Base-by-base conservation (phyloP, 2,888 invertebrate species). In the Agonopterix alstromeriana region DNA sequence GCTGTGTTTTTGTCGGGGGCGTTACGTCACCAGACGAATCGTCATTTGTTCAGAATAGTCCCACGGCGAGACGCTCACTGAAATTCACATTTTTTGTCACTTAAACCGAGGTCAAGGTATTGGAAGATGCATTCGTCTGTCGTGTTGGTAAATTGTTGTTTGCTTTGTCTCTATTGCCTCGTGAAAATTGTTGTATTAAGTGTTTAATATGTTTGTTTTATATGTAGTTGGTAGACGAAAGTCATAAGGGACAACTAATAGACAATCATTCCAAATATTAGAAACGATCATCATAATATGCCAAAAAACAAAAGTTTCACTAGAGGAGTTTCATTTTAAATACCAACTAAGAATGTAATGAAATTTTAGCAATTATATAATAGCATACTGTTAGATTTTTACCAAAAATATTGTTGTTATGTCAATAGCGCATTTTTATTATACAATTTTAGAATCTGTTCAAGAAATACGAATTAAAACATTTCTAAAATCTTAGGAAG, bases 71-170 rank as follows among this genome's bases (percentile, higher is more conserved):
- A 46, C 53, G 50, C 54, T 48, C 56, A 47, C 62, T 70, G 68
- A 77, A 74, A 74, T 65, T 63, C 64, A 67, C 61, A 70, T 73
- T 67, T 64, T 27, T 77, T 77, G 73, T 58, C 58, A 50, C 58
- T 59, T 49, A 53, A 45, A 59, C 60, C 74, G 77, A 83, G 80
- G 84, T 82, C 83, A 83, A 83, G 80, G 82, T 73, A 57, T 65
- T 50, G 54, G 45, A 42, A 49, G 53, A 55, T 56, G 52, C 52
- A 50, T 46, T 50, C 52, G 40, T 7, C 14, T 45, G 12, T 45
- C 12, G 36, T 36, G 12, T 10, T 45, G 36, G 7, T 35, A 43
- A 43, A 27, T 43, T 27, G 35, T 43, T 43, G 35, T 43, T 38
- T 38, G 10, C 10, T 38, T 38, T 10, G 38, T 38, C 27, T 27